Evolutionary conservation across 2,113 vertebrate genomes (phyloP).

Genomic region (Mustela lutreola): DNA sequence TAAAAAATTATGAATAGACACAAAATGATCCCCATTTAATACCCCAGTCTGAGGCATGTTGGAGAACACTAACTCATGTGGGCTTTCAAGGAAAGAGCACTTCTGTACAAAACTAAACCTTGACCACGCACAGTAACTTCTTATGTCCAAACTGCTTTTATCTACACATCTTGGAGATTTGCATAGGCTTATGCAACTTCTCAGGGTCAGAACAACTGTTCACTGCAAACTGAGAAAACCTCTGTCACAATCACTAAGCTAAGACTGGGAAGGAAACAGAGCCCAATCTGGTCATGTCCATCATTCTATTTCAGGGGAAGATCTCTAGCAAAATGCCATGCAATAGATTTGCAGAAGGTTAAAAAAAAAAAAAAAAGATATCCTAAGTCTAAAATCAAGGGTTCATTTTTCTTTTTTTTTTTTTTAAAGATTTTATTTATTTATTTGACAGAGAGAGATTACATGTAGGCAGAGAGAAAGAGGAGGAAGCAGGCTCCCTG

Average conservation of each 20-base stretch:
- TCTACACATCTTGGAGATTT: neutral
- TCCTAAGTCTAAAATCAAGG: neutral
- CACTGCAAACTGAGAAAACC: neutral
- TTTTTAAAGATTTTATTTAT: no score
- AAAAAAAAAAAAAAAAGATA: neutral
- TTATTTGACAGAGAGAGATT: no score
- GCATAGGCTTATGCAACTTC: neutral
- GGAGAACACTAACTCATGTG: neutral
- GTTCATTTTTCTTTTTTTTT: neutral
- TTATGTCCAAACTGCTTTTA: neutral
- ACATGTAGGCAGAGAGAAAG: no score
- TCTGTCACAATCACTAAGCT: neutral
- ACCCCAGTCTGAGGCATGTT: neutral
- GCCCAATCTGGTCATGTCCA: neutral
- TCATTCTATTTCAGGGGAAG: neutral
- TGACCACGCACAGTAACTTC: neutral
- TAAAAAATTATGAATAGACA: conserved; percentile 27
- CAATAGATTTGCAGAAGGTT: neutral
- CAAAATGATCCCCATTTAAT: neutral
- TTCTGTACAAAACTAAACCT: neutral
- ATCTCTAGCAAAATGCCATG: neutral
- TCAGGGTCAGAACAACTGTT: neutral
- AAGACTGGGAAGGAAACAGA: neutral
- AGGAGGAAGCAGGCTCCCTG: no score
- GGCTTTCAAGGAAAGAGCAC: neutral